These are phyloP conservation scores for Cyclargus thomasi DNA, from an alignment of 1,140 invertebrate genomes.

Conservation along the genomic window DNA sequence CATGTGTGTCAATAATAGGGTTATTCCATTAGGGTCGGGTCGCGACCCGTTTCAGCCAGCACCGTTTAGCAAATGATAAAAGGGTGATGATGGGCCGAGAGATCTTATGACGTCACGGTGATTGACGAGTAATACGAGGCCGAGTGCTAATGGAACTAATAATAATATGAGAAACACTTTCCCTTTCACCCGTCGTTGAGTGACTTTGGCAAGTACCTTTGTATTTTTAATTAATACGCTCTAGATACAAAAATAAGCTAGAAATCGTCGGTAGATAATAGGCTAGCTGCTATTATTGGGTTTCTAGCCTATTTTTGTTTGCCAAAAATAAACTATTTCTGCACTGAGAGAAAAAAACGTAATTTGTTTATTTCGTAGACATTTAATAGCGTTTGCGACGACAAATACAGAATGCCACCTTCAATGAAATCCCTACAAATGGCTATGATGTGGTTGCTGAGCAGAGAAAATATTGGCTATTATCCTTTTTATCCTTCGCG, in stretches of 20 bases:
- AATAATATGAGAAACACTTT: not conserved
- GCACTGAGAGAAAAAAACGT: not conserved
- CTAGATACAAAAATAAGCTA: too few relatives aligned
- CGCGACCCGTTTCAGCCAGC: not conserved
- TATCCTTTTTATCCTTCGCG: not conserved
- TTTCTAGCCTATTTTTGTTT: not conserved
- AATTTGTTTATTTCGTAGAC: not conserved
- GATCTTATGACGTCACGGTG: not conserved
- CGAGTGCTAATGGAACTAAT: not conserved
- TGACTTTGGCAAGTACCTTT: too few relatives aligned
- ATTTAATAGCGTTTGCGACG: not conserved
- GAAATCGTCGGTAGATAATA: too few relatives aligned
- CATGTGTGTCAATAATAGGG: conserved; percentile 13
- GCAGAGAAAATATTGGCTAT: not conserved
- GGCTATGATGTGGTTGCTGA: not conserved
- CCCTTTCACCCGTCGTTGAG: too few relatives aligned
- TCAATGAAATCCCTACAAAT: not conserved
- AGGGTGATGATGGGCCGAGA: not conserved
- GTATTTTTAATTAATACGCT: too few relatives aligned
- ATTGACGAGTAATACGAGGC: not conserved
- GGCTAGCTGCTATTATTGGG: too few relatives aligned
- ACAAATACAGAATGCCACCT: not conserved
- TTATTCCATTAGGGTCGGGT: conserved; percentile 7
- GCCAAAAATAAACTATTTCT: not conserved
- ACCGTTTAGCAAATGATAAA: conserved; percentile 10